phyloP scores from a whole-genome alignment of 2,888 invertebrate species.

The Meteorus colon region DNA sequence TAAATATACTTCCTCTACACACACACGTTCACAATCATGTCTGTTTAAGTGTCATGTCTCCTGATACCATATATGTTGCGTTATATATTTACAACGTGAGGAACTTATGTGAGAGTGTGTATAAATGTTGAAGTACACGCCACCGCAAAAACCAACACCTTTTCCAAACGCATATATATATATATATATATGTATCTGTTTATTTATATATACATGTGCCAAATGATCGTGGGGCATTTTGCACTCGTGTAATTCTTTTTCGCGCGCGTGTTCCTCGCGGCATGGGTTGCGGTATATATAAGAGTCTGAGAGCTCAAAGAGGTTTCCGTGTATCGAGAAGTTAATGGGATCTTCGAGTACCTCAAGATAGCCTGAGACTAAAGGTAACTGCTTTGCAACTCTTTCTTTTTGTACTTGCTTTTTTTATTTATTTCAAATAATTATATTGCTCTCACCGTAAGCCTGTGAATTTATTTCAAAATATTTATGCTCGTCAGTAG shows the following conservation, averaged over 20 bases:
- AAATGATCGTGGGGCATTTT: constrained; percentile 17
- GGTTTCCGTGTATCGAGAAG: constrained; percentile 28
- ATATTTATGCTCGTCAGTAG: background rate
- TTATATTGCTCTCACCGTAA: constrained; percentile 20
- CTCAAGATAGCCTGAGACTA: constrained; percentile 5
- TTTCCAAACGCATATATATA: background rate
- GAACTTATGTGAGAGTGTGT: background rate
- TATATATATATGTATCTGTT: background rate
- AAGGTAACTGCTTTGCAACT: background rate
- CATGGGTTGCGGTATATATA: background rate
- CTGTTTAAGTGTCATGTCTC: background rate
- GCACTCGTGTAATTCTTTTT: constrained; percentile 15
- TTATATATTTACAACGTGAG: background rate
- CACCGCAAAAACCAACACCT: constrained; percentile 1
- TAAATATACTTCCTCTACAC: too few relatives aligned
- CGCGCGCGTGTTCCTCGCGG: constrained; percentile 17
- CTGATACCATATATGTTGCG: background rate
- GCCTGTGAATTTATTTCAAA: constrained; percentile 8
- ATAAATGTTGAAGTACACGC: background rate
- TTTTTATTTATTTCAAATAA: constrained; percentile 31
- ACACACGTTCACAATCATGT: background rate
- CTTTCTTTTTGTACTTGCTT: constrained; percentile 22
- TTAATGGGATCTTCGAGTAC: constrained; percentile 27
- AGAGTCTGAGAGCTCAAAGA: background rate
- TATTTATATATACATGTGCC: background rate